These are phyloP conservation scores for Lagorchestes hirsutus DNA, from an alignment of 2,797 vertebrate genomes.

Conservation along the genomic window DNA sequence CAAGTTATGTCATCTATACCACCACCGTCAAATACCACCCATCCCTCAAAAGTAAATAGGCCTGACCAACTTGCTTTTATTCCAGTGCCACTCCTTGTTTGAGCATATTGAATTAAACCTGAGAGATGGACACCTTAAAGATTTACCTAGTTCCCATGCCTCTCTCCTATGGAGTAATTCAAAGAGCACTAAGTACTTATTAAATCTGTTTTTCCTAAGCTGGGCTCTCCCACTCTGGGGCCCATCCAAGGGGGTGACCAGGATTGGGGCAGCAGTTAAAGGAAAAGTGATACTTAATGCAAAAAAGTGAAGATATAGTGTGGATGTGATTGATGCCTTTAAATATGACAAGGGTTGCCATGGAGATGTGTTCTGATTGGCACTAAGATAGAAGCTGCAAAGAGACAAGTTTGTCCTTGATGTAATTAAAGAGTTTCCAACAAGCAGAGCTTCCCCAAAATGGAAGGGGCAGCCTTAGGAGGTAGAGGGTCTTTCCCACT, in stretches of 20 bases:
- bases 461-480: not conserved
- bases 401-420: not conserved
- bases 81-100: slow-evolving; percentile 39
- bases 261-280: not conserved
- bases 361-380: not conserved
- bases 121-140: slow-evolving; percentile 41
- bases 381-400: not conserved
- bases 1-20: slow-evolving; percentile 44
- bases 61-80: not conserved
- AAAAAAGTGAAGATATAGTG: not conserved
- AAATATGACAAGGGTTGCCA: not conserved
- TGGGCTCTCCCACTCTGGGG: not conserved
- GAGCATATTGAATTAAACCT: slow-evolving; percentile 34
- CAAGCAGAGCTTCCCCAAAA: not conserved
- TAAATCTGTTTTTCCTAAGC: not conserved
- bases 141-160: slow-evolving; percentile 6
- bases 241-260: not conserved
- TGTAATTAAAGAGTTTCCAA: not conserved
- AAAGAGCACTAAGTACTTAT: not conserved
- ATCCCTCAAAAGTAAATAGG: not conserved
- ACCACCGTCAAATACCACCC: slow-evolving; percentile 22
- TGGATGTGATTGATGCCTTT: not conserved
- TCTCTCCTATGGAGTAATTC: not conserved
- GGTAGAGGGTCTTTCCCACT: not conserved
- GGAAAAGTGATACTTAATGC: not conserved